Conservation (phyloP, 2,888 invertebrate species). For the Seira ritae region DNA sequence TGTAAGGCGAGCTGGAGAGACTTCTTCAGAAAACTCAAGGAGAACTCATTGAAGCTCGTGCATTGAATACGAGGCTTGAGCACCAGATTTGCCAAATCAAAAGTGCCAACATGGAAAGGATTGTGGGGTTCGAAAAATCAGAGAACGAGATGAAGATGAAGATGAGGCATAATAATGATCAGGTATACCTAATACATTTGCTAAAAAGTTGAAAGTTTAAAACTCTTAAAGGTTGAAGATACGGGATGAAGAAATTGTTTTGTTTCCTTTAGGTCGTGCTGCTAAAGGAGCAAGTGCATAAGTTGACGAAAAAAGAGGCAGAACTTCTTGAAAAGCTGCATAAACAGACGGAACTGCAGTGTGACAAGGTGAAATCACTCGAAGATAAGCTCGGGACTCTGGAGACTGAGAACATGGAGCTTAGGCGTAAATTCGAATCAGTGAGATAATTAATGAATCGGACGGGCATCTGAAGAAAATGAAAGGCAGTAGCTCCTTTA, state of each 20-base stretch:
- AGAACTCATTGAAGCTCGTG: slow-evolving; percentile 68
- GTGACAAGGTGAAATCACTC: slow-evolving; percentile 25
- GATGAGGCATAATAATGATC: slow-evolving; percentile 54
- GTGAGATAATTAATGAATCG: slow-evolving; percentile 41
- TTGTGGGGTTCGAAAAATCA: slow-evolving; percentile 54
- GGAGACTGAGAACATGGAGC: slow-evolving; percentile 63
- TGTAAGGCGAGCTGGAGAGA: slow-evolving; percentile 68
- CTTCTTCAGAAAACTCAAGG: slow-evolving; percentile 68
- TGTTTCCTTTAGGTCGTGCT: slow-evolving; percentile 45
- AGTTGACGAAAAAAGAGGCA: slow-evolving; percentile 47
- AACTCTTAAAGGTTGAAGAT: background rate
- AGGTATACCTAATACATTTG: slow-evolving; percentile 40
- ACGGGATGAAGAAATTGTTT: slow-evolving; percentile 24
- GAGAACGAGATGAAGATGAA: slow-evolving; percentile 55
- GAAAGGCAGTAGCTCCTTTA: background rate
- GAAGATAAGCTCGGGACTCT: slow-evolving; percentile 41
- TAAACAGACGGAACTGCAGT: slow-evolving; percentile 46
- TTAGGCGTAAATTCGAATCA: slow-evolving; percentile 61
- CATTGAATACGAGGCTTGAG: slow-evolving; percentile 64
- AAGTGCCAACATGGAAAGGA: slow-evolving; percentile 57
- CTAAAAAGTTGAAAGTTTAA: background rate
- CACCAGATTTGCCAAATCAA: slow-evolving; percentile 64
- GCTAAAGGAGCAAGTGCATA: slow-evolving; percentile 55
- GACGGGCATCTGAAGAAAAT: no score
- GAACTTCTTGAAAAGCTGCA: slow-evolving; percentile 49